Conservation (phyloP, 2,113 vertebrate genomes). For the Cisticola juncidis region DNA sequence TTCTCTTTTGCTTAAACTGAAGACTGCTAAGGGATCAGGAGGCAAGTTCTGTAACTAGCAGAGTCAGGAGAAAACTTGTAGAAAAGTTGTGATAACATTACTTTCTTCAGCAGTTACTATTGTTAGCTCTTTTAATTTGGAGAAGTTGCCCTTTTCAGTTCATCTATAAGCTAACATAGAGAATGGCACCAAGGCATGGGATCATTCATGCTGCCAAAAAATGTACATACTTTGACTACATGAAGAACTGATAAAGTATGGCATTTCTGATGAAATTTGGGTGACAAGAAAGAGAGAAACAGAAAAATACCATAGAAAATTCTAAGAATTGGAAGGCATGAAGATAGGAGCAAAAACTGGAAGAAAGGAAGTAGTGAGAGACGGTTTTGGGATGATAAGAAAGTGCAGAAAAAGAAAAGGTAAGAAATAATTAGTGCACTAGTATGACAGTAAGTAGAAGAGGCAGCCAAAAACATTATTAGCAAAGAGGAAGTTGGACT, state of each 20-base stretch:
- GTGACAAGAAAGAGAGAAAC: not conserved
- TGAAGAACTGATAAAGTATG: not conserved
- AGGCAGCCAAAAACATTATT: not conserved
- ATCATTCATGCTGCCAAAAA: not conserved
- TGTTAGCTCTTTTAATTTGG: not conserved
- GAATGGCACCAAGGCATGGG: not conserved
- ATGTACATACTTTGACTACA: fast-evolving
- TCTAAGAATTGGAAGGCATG: not conserved
- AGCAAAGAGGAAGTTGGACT: not conserved
- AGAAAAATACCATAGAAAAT: not conserved
- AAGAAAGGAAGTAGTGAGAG: not conserved
- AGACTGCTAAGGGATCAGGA: not conserved
- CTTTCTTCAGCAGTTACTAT: not conserved
- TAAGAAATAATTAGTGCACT: not conserved
- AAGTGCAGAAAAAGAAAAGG: not conserved
- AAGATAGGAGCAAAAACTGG: not conserved
- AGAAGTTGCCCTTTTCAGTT: not conserved
- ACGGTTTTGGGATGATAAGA: not conserved
- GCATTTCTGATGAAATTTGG: not conserved
- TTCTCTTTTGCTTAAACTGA: not conserved
- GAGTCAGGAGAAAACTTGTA: not conserved
- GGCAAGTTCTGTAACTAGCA: not conserved
- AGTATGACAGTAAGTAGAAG: not conserved
- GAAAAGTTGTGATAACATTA: not conserved
- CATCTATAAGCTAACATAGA: not conserved